Evolutionary conservation across 2,888 invertebrate genomes (phyloP).

Genomic region (Rhabditoides inermis): DNA sequence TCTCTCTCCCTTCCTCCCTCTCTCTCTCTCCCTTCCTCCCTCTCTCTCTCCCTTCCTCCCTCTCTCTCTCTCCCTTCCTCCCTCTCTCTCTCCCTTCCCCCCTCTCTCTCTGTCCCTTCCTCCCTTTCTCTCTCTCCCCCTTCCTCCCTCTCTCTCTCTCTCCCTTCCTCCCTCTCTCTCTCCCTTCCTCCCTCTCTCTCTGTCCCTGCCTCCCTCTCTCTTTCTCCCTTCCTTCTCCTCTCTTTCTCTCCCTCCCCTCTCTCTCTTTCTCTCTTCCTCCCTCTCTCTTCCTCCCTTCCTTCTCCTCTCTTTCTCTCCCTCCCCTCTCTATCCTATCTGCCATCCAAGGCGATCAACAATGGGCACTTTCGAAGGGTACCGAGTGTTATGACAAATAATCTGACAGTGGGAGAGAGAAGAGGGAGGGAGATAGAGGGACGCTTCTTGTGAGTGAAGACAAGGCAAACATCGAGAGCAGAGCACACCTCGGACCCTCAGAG

Average conservation of each 20-base stretch:
- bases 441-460: neutral
- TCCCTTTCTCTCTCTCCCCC: neutral
- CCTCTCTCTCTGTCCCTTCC: neutral
- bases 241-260: neutral
- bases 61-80: neutral
- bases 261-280: conserved; percentile 2
- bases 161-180: neutral
- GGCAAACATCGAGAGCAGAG: neutral
- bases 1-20: neutral
- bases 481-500: no score
- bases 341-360: no score
- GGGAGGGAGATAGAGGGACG: neutral
- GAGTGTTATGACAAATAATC: neutral
- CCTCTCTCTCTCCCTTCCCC: no score
- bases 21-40: neutral
- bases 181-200: neutral
- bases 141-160: neutral
- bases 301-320: conserved; percentile 9
- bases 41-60: neutral
- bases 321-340: neutral
- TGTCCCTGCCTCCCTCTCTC: neutral
- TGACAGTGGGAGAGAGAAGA: neutral
- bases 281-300: conserved; percentile 1
- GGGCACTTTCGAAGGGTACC: neutral
- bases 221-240: neutral